A percentile compares a stretch with the other conserved stretches of the same genome.
Evolutionary conservation across 2,113 vertebrate genomes (phyloP).

Genomic region (Cryptotis parvus): DNA sequence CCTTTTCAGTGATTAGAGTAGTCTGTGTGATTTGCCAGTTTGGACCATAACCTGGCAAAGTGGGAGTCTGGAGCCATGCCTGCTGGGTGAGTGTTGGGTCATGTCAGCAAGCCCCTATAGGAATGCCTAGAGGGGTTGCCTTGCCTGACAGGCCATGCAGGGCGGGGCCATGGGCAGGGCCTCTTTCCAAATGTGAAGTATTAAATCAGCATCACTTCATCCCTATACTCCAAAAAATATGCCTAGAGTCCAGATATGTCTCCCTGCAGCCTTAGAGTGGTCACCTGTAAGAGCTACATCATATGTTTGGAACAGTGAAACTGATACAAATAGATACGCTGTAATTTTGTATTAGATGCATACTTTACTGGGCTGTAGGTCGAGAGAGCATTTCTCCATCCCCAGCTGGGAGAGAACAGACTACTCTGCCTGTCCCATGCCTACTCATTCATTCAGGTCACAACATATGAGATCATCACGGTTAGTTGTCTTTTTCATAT

Average conservation of each 20-base stretch:
- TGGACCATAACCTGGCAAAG: neutral
- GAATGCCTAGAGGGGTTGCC: neutral
- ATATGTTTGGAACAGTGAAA: slow-evolving; percentile 35
- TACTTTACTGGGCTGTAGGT: slow-evolving; percentile 66
- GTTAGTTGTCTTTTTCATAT: slow-evolving; percentile 71
- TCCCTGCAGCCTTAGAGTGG: slow-evolving; percentile 58
- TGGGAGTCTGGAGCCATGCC: neutral
- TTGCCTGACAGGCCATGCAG: slow-evolving; percentile 14
- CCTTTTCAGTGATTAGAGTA: slow-evolving; percentile 54
- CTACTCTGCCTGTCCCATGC: slow-evolving; percentile 27
- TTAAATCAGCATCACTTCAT: slow-evolving; percentile 73
- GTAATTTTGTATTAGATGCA: slow-evolving; percentile 23
- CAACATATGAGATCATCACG: slow-evolving; percentile 81
- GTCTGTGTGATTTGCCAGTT: neutral
- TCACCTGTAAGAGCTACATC: too few relatives aligned
- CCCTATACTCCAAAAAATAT: slow-evolving; percentile 66
- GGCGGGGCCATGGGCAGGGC: slow-evolving; percentile 58
- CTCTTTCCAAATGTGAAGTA: slow-evolving; percentile 74
- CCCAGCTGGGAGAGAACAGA: slow-evolving; percentile 76
- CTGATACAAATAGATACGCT: too few relatives aligned
- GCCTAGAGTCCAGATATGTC: slow-evolving; percentile 48
- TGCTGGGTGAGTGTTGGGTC: slow-evolving; percentile 26
- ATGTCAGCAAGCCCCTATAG: neutral
- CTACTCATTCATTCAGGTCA: slow-evolving; percentile 87
- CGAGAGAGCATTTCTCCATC: slow-evolving; percentile 73